A percentile compares a stretch with the other conserved stretches of the same genome.
Conservation (phyloP, 2,113 vertebrate species). For the Colinus virginianus region DNA sequence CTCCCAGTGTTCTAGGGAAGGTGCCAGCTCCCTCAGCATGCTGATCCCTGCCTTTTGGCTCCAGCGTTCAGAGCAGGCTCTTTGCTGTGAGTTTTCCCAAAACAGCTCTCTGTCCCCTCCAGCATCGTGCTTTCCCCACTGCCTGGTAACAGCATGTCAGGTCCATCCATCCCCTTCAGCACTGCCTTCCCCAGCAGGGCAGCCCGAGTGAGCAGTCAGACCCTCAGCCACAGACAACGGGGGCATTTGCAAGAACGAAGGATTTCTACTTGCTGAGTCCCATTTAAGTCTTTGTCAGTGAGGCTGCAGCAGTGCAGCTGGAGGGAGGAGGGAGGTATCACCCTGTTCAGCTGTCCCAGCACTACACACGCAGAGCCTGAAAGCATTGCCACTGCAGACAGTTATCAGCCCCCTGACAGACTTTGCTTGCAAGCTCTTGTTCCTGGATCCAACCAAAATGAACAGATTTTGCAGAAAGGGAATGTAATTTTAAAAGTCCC, state of each 20-base stretch:
- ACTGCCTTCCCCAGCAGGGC: not conserved
- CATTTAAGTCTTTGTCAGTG: not conserved
- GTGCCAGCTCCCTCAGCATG: conserved; percentile 56
- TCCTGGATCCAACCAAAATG: not conserved
- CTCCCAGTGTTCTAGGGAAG: conserved; percentile 52
- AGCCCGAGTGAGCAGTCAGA: not conserved
- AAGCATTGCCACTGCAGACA: not conserved
- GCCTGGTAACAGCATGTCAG: not conserved
- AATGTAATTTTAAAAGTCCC: conserved; percentile 23
- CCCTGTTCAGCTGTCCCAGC: not conserved
- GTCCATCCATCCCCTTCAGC: not conserved
- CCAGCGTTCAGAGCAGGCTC: not conserved
- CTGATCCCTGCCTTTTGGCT: conserved; percentile 46
- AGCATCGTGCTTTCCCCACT: not conserved
- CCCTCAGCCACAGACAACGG: not conserved
- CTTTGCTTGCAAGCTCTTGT: not conserved
- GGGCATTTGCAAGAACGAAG: accelerated
- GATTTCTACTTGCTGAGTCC: not conserved
- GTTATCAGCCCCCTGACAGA: accelerated
- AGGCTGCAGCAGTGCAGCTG: not conserved
- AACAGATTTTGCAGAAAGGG: conserved; percentile 1
- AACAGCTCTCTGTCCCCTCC: not conserved
- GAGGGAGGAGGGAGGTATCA: not conserved
- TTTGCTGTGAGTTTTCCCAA: not conserved
- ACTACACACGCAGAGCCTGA: not conserved